Percentiles rank a stretch among this genome's conserved stretches.
These are phyloP conservation scores for Uloborus plumipes DNA, from an alignment of 2,888 invertebrate species.

Conservation along the genomic window DNA sequence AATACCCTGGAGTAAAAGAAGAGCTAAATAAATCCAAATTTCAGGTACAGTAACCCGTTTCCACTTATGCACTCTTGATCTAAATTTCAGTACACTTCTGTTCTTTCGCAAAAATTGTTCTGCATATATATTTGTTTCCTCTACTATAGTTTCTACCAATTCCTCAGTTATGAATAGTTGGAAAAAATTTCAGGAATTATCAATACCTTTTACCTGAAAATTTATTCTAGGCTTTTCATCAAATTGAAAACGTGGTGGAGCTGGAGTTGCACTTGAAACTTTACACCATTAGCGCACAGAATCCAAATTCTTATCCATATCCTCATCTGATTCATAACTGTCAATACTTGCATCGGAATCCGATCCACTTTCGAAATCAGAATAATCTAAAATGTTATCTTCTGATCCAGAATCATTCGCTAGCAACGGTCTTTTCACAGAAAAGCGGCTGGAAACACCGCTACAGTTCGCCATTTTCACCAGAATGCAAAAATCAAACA, in stretches of 20 bases:
- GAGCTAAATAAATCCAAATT: slow-evolving; percentile 3
- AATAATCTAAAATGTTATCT: background rate
- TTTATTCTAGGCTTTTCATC: background rate
- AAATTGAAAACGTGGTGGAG: slow-evolving; percentile 2
- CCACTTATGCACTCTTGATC: background rate
- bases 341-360: background rate
- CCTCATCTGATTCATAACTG: background rate
- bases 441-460: too few relatives aligned
- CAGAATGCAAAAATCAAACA: too few relatives aligned
- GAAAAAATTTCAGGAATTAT: background rate
- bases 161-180: background rate
- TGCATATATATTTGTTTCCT: slow-evolving; percentile 1
- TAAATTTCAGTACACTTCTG: background rate
- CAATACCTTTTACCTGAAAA: background rate
- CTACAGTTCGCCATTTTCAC: too few relatives aligned
- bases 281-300: background rate
- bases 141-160: background rate
- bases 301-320: background rate
- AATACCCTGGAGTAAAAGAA: background rate
- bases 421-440: too few relatives aligned
- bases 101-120: background rate
- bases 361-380: background rate
- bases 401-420: too few relatives aligned
- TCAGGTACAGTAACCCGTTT: background rate
- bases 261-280: background rate